These are phyloP conservation scores for Phyllostomus discolor DNA, from an alignment of 2,113 vertebrate species.

Conservation along the genomic window DNA sequence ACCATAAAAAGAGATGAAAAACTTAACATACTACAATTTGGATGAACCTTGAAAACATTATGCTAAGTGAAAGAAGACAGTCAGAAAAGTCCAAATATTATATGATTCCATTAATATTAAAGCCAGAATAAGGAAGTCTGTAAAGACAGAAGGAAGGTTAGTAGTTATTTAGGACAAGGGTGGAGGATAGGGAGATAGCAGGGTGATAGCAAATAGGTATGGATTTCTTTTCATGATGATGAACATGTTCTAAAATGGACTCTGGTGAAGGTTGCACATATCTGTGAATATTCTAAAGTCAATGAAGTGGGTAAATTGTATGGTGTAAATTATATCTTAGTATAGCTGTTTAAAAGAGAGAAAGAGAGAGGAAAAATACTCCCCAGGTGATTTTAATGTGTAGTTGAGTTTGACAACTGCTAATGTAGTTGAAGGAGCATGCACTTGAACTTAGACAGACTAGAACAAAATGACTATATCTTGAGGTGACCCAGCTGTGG, in stretches of 20 bases:
- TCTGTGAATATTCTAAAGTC: not conserved
- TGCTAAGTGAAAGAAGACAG: not conserved
- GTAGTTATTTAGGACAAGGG: not conserved
- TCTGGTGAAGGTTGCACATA: not conserved
- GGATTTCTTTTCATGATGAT: not conserved
- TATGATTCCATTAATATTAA: not conserved
- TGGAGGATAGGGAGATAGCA: not conserved
- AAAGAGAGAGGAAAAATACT: not conserved
- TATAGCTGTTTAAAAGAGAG: not conserved
- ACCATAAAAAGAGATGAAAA: not conserved
- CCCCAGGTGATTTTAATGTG: not conserved
- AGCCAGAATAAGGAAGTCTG: not conserved
- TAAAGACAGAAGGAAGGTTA: not conserved
- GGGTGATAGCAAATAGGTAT: not conserved
- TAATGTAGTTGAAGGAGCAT: not conserved
- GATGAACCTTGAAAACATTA: slow-evolving; percentile 8
- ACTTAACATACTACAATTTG: not conserved
- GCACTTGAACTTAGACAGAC: not conserved
- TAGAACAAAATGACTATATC: not conserved
- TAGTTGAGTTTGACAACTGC: not conserved
- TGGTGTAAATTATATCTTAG: not conserved
- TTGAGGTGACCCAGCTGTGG: not conserved
- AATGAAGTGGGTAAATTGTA: not conserved
- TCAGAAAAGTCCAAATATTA: not conserved
- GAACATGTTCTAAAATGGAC: not conserved